These are phyloP conservation scores for Melanotaenia duboulayi DNA, from an alignment of 2,113 vertebrate genomes.

Conservation along the genomic window DNA sequence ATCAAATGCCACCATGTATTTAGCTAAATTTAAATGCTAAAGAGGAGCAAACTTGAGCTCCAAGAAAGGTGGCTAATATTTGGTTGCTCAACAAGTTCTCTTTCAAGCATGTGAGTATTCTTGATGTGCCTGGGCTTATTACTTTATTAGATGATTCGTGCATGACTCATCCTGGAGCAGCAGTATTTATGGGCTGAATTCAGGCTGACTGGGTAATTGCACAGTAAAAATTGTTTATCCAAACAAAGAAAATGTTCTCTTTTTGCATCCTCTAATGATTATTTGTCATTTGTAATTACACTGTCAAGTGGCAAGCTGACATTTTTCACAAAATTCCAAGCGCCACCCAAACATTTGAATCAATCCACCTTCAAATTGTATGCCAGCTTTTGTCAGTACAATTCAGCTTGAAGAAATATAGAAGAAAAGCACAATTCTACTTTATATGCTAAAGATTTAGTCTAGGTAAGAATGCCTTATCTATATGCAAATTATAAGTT, in stretches of 20 bases:
- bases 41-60: slow-evolving; percentile 1
- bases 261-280: slow-evolving; percentile 47
- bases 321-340: slow-evolving; percentile 42
- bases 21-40: slow-evolving; percentile 24
- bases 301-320: slow-evolving; percentile 54
- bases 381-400: slow-evolving; percentile 63
- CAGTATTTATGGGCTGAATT: slow-evolving; percentile 42
- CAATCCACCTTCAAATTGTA: slow-evolving; percentile 56
- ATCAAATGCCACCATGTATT: slow-evolving; percentile 27
- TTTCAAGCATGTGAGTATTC: slow-evolving; percentile 20
- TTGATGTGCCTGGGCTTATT: slow-evolving; percentile 23
- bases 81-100: slow-evolving; percentile 15
- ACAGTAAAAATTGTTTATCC: slow-evolving; percentile 47
- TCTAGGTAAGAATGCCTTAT: slow-evolving; percentile 82
- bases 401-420: slow-evolving; percentile 49
- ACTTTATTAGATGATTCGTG: slow-evolving; percentile 54
- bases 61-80: slow-evolving; percentile 6
- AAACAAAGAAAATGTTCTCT: slow-evolving; percentile 47
- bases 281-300: slow-evolving; percentile 73
- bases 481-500: slow-evolving; percentile 85
- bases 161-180: slow-evolving; percentile 49
- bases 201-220: slow-evolving; percentile 53
- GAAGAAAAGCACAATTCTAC: slow-evolving; percentile 64
- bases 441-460: slow-evolving; percentile 84
- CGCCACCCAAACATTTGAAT: slow-evolving; percentile 52